Evolutionary conservation across 2,888 invertebrate species (phyloP).

Genomic region (Slavum lentiscoides): DNA sequence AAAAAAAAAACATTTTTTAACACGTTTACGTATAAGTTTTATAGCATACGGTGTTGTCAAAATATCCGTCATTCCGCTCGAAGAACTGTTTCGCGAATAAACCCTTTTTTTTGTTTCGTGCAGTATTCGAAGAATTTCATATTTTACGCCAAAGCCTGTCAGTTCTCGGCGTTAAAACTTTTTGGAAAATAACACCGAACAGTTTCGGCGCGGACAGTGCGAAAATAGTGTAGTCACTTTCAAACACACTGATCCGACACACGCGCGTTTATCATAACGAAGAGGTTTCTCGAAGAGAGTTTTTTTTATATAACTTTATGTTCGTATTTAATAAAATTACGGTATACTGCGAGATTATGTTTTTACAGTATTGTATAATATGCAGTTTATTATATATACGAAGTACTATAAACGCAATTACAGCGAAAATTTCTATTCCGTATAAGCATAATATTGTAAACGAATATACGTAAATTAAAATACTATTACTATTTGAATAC

Average conservation of each 20-base stretch:
- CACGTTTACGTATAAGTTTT: not conserved
- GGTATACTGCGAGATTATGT: too few species aligned
- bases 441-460: too few species aligned
- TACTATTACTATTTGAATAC: too few species aligned
- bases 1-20: not conserved
- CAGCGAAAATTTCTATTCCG: too few species aligned
- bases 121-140: conserved; percentile 3
- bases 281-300: too few species aligned
- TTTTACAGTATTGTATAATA: too few species aligned
- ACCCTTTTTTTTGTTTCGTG: conserved; percentile 30
- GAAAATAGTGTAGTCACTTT: not conserved
- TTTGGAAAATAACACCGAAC: conserved; percentile 20
- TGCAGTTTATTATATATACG: too few species aligned
- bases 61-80: conserved; percentile 39
- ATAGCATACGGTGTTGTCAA: not conserved
- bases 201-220: conserved; percentile 18
- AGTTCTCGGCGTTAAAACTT: conserved; percentile 27
- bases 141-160: conserved; percentile 28
- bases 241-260: not conserved
- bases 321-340: too few species aligned
- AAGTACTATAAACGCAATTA: too few species aligned
- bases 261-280: too few species aligned
- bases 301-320: too few species aligned
- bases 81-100: conserved; percentile 24
- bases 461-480: too few species aligned